Base-by-base conservation (phyloP, 2,888 invertebrate species). In the Chouioia cunea region DNA sequence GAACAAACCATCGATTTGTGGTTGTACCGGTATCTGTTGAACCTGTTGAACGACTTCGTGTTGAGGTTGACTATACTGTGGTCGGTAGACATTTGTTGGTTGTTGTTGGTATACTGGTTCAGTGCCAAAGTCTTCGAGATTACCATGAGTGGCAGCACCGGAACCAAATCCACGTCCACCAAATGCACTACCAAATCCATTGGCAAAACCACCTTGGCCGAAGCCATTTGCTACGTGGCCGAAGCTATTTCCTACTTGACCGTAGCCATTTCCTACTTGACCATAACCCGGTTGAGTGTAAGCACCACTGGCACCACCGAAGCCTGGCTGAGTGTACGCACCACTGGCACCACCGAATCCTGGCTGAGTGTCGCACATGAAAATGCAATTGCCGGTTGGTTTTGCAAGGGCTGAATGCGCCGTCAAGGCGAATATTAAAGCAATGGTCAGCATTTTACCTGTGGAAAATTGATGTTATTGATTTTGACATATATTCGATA, bases 1-100 rank as follows among this genome's bases (percentile, higher is more conserved):
- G 58, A 69, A 60, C 60, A 72, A 54, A 43, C 53, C 64, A 23
- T 47, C 63, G 23, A 27, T 36, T n/a, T 18, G 65, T 27, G 18
- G 23, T 15, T 18, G 52, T 8, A 47, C 22, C 22, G 16, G 16
- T 14, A 44, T 36, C n/a, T 53, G 53, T 3, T 20, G 14, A 14
- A 14, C 12, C 15, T 14, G 53, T 14, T 20, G 53, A 4, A 14
- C 20, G 36, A 56, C 56, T n/a, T 56, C 36, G 27, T 27, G 36
- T 3, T 16, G 16, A 2, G 22, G 36, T 14, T 15, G 15, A 8
- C 6, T 27, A 18, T 52, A 52, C 18, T 8, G 12, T 4, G 27
- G 27, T 27, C 27, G 56, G 23, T 54, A 6, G 54, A 12, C 22
- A 54, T n/a, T 8, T 22, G 6, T 23, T 54, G 22, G 12, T n/a